Conservation (phyloP, 2,113 vertebrate species). For the Gadus macrocephalus region DNA sequence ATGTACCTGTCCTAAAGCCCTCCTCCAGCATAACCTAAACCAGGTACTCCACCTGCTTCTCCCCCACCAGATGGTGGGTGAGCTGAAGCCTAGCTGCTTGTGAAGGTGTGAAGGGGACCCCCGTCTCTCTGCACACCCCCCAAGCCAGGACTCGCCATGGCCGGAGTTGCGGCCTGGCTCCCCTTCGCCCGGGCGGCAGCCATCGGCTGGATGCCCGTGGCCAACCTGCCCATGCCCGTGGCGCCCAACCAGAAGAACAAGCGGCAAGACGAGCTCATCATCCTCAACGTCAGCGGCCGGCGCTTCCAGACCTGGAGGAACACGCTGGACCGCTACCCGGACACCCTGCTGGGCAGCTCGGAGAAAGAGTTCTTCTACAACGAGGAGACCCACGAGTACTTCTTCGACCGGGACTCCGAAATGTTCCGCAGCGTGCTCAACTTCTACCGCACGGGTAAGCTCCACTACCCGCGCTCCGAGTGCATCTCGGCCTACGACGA, state of each 20-base stretch:
- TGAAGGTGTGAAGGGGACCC: slow-evolving; percentile 52
- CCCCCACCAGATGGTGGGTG: slow-evolving; percentile 73
- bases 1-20: too few species aligned
- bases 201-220: slow-evolving; percentile 99
- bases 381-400: slow-evolving; percentile 97
- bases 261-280: slow-evolving; percentile 88
- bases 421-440: slow-evolving; percentile 94
- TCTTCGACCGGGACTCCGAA: slow-evolving; percentile 96
- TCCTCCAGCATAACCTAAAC: too few species aligned
- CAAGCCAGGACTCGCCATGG: slow-evolving; percentile 82
- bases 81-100: slow-evolving; percentile 76
- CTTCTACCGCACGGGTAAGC: slow-evolving; percentile 97
- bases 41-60: too few species aligned
- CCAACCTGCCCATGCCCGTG: slow-evolving; percentile 95
- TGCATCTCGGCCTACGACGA: slow-evolving; percentile 96
- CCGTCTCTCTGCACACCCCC: slow-evolving; percentile 26
- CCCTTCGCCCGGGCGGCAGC: slow-evolving; percentile 96
- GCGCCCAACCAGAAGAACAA: slow-evolving; percentile 90
- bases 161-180: slow-evolving; percentile 97
- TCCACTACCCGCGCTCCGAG: slow-evolving; percentile 95
- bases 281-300: slow-evolving; percentile 94
- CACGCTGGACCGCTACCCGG: slow-evolving; percentile 94
- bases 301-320: slow-evolving; percentile 97
- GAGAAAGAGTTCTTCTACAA: slow-evolving; percentile 99
- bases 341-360: slow-evolving; percentile 95